These are phyloP conservation scores for Nipponacmea schrenckii DNA, from an alignment of 2,888 invertebrate genomes.

Conservation along the genomic window DNA sequence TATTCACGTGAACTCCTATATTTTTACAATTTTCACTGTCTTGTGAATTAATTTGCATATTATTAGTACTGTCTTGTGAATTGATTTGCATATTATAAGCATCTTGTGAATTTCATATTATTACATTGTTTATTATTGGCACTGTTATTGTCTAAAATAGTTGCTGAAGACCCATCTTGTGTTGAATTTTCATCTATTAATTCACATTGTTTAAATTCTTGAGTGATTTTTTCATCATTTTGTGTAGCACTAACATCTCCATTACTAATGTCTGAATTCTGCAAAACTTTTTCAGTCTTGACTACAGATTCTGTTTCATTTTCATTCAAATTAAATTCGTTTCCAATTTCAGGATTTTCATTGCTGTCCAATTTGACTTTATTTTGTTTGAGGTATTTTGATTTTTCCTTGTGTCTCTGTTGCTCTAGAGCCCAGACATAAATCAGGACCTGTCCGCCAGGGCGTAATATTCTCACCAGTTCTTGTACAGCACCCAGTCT, in stretches of 20 bases:
- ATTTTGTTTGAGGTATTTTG: constrained; percentile 77
- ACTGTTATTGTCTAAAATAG: not conserved
- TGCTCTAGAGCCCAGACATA: constrained; percentile 97
- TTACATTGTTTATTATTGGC: not conserved
- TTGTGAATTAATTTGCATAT: too few species aligned
- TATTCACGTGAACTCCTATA: constrained; percentile 85
- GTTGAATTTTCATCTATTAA: not conserved
- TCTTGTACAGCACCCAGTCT: constrained; percentile 80
- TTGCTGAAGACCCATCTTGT: not conserved
- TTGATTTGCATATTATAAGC: not conserved
- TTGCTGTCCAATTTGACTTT: constrained; percentile 12
- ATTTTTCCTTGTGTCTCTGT: constrained; percentile 74
- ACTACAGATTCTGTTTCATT: not conserved
- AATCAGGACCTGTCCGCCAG: constrained; percentile 82
- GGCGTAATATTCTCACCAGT: constrained; percentile 79
- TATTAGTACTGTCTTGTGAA: constrained; percentile 13
- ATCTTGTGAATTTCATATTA: not conserved
- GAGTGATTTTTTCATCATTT: too few species aligned
- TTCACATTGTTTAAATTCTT: not conserved
- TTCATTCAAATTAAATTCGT: not conserved
- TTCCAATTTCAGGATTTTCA: not conserved
- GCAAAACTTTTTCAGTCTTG: not conserved
- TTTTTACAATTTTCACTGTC: constrained; percentile 10
- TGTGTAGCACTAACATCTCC: too few species aligned
- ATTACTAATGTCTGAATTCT: too few species aligned